Base-by-base conservation (phyloP, 2,888 invertebrate species). In the Yponomeuta evonymella region DNA sequence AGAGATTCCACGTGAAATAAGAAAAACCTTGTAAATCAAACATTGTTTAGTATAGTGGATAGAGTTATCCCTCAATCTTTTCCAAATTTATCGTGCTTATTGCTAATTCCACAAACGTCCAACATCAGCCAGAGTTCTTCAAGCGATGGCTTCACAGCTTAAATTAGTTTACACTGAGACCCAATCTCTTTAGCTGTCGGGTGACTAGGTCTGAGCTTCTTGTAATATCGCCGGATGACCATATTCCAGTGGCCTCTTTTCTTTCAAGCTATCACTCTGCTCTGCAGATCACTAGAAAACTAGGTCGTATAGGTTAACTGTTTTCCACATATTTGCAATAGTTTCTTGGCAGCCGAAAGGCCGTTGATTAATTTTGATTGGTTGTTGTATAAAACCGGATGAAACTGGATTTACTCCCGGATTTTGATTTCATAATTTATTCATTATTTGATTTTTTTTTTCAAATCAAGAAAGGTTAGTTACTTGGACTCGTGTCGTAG, bases 291-390 rank as follows among this genome's bases (percentile, higher is more conserved):
- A 43, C 43, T 8, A 43, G 9, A 43, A 43, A 1, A 43, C 3
- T 43, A 43, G 43, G 43, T 5, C 43, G 8, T 8, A 43, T 43
- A 15, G 51, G 51, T 58, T 67, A 67, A 67, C 67, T 3, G 67
- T 67, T 67, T 5, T 48, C 9, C 67, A 67, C 67, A 67, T 67
- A 67, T 48, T 67, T 43, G 67, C 48, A 67, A 67, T 67, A 15
- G 12, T 67, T 48, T 67, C 33, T n/a, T 48, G 48, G n/a, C 48
- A 67, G 67, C 11, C 67, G 4, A 11, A 58, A 58, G 51, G 51
- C 12, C 5, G 51, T 15, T 58, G 51, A 58, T 58, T 58, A 58
- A 58, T 58, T 58, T 12, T 0, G 51, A 58, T 58, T 15, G 5
- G 6, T 4, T 51, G 51, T 51, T 51, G 4, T 12, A 2, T 23